Conservation (phyloP, 2,888 invertebrate genomes). For the Cataglyphis cursor region DNA sequence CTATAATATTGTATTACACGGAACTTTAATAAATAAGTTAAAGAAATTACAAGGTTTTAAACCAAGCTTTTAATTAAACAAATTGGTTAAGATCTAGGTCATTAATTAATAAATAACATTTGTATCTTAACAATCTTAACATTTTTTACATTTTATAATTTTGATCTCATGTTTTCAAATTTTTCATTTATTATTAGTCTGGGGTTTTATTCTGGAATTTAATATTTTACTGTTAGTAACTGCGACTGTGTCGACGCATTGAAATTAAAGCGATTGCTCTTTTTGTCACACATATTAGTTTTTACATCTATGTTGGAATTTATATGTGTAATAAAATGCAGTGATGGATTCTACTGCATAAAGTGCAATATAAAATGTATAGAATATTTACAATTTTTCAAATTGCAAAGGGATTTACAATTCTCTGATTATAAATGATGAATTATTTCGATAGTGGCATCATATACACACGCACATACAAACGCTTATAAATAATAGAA, state of each 20-base stretch:
- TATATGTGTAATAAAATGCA: background rate
- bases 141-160: background rate
- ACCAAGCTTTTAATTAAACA: background rate
- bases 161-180: background rate
- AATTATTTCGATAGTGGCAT: conserved; percentile 31
- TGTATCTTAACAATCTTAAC: background rate
- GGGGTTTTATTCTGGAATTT: background rate
- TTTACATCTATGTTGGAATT: conserved; percentile 3
- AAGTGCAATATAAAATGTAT: background rate
- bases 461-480: background rate
- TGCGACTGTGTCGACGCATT: background rate
- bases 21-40: background rate
- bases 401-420: no score
- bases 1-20: background rate
- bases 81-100: background rate
- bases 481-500: conserved; percentile 47
- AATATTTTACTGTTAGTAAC: background rate
- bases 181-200: background rate
- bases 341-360: background rate
- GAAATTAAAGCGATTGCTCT: conserved; percentile 7
- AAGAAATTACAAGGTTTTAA: background rate
- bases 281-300: conserved; percentile 14
- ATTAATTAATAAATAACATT: background rate
- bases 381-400: background rate
- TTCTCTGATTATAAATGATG: background rate